Percentiles rank a stretch among this genome's conserved stretches.
Evolutionary conservation across 2,888 invertebrate species (phyloP).

Genomic region (Meloe dianella): DNA sequence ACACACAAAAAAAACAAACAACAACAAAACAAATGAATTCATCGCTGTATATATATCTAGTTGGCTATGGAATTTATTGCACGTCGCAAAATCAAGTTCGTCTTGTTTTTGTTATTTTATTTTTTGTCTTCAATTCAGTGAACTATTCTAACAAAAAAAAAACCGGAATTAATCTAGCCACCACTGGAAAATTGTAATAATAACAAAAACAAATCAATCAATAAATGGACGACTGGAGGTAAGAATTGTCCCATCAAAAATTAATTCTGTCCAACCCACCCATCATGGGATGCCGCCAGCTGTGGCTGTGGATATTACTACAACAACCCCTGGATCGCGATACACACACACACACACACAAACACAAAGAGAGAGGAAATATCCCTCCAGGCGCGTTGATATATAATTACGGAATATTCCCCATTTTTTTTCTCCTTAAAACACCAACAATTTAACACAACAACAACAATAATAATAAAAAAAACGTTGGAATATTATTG

Average conservation of each 20-base stretch:
- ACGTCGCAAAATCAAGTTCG: slow-evolving; percentile 2
- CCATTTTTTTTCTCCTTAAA: neutral
- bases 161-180: neutral
- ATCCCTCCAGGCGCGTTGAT: neutral
- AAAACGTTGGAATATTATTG: no score
- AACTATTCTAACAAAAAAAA: neutral
- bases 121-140: neutral
- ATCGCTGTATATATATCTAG: neutral
- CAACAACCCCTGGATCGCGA: slow-evolving; percentile 4
- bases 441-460: no score
- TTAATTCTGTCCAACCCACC: neutral
- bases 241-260: neutral
- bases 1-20: neutral
- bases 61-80: neutral
- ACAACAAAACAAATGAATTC: neutral
- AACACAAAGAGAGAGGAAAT: no score
- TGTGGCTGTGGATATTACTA: neutral
- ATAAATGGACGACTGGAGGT: neutral
- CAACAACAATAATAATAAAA: no score
- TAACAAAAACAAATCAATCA: neutral
- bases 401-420: neutral
- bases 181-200: neutral
- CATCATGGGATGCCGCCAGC: neutral
- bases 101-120: neutral
- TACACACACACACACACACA: neutral